Evolutionary conservation across 2,797 vertebrate species (phyloP), one percentile per base, ranked within the genome.

Genomic region (Manis crassicaudata): DNA sequence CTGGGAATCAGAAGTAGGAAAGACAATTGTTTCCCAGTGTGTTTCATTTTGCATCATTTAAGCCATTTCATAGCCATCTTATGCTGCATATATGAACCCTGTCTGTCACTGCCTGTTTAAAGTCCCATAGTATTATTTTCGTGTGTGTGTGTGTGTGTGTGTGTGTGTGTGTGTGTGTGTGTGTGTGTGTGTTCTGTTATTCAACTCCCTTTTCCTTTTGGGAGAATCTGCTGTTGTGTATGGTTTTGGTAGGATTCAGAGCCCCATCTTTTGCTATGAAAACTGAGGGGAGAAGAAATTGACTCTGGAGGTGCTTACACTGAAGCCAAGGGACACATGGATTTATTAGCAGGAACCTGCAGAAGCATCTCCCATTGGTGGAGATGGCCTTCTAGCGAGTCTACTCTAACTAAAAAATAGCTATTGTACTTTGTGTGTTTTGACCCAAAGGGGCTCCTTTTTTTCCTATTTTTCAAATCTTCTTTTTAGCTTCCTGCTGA

Each of bases 61-160:
- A 67, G 25, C 58, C 29, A 67, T 86, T 65, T 91, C 35, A 58
- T 40, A 87, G 76, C 32, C 27, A 82, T 87, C 27, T 50, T 37
- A 20, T 46, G 6, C 16, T 67, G 18, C 87, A 75, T 25, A 75
- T 67, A 18, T 77, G 9, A 83, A 32, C 63, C 77, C 77, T 18
- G 76, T 54, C 85, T 63, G 65, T 85, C 27, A 86, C 18, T 58
- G 20, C 81, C 67, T 90, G 8, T 63, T 92, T 86, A 70, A 96
- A 67, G 68, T 68, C 46, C 37, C 75, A 6, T 60, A 43, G 43
- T 35, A 9, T 80, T 23, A 18, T 11, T 11, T 56, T 23, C 7
- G 43, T 43, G 43, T 43, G 43, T 43, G 43, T 43, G 43, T 43
- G 43, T 43, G 43, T 43, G 43, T 43, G 43, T 43, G 7, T 43